phyloP scores from a whole-genome alignment of 2,797 vertebrate species.

The Gallirallus australis region DNA sequence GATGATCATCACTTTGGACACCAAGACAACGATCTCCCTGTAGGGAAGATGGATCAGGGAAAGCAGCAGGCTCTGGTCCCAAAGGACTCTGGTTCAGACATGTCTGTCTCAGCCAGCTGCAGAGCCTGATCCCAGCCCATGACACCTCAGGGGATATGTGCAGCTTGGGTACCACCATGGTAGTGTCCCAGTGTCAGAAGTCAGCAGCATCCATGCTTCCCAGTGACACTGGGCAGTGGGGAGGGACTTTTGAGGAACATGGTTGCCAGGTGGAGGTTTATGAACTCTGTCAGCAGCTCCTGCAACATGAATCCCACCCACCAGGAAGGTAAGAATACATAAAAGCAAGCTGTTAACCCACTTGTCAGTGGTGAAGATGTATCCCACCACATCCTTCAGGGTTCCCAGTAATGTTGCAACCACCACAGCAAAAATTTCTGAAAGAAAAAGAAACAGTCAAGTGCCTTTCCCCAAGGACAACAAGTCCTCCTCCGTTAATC shows the following conservation, averaged over 20 bases:
- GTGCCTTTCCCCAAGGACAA: not conserved
- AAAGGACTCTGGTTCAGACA: not conserved
- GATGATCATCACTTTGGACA: slow-evolving; percentile 76
- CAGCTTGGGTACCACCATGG: not conserved
- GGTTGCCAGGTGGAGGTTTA: not conserved
- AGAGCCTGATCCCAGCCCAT: not conserved
- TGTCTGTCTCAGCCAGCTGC: not conserved
- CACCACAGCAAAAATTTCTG: slow-evolving; percentile 68
- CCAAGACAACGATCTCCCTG: slow-evolving; percentile 73
- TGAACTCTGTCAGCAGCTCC: not conserved
- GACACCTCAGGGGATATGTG: accelerated
- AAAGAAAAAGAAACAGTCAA: not conserved
- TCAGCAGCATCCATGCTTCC: not conserved
- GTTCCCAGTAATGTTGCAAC: slow-evolving; percentile 62
- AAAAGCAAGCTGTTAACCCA: slow-evolving; percentile 49
- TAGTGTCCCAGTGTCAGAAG: not conserved
- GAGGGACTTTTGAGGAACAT: not conserved
- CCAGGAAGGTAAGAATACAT: not conserved
- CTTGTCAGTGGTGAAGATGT: slow-evolving; percentile 78
- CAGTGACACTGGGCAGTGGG: not conserved
- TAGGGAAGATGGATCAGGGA: not conserved
- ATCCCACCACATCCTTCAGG: slow-evolving; percentile 71
- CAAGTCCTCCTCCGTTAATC: not conserved
- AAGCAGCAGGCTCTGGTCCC: not conserved
- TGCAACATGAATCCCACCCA: not conserved